Evolutionary conservation across 2,888 invertebrate species (phyloP).

Genomic region (Thysanoteuthis rhombus): DNA sequence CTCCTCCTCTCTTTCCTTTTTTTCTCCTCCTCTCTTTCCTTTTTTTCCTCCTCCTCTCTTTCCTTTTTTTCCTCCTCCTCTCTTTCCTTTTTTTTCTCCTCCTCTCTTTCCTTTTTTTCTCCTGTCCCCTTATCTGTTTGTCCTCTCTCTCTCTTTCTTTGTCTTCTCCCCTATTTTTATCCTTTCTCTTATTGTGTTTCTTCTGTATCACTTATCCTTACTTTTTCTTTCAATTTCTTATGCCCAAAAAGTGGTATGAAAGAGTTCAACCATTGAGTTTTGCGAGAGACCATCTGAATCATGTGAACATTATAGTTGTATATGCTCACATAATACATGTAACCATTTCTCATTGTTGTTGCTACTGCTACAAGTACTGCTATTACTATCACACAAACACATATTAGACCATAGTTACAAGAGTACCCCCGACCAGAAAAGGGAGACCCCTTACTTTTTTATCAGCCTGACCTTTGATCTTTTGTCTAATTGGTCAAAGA

Average conservation of each 20-base stretch:
- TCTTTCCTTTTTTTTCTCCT: background rate
- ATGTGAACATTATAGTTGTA: constrained; percentile 12
- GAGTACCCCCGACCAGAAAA: background rate
- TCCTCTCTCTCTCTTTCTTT: background rate
- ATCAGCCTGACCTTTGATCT: background rate
- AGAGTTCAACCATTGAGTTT: background rate
- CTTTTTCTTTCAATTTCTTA: background rate
- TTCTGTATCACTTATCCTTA: too few species aligned
- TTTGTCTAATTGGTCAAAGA: background rate
- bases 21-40: background rate
- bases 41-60: background rate
- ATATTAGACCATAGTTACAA: background rate
- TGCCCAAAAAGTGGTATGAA: background rate
- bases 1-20: background rate
- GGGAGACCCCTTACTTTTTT: background rate
- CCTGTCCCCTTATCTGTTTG: too few species aligned
- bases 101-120: background rate
- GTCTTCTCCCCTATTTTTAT: background rate
- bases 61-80: background rate
- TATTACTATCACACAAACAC: constrained; percentile 12
- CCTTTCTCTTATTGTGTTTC: too few species aligned
- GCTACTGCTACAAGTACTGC: background rate
- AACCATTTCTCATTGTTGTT: background rate
- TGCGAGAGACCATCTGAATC: background rate
- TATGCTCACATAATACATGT: constrained; percentile 12